Evolutionary conservation across 2,888 invertebrate species (phyloP).

Genomic region (Apamea epomidion): DNA sequence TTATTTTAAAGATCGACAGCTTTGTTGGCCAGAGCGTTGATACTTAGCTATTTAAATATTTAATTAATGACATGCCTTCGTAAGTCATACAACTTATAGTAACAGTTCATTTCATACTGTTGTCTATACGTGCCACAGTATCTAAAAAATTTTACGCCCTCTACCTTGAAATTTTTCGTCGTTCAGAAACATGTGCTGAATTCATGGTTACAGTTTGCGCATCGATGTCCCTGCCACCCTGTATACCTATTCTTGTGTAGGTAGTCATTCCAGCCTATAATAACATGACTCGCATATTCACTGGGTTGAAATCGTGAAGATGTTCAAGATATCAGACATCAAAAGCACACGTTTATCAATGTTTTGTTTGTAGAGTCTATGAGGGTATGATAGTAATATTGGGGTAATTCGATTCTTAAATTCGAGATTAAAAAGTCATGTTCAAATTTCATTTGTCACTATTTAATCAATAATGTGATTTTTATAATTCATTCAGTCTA

Average conservation of each 20-base stretch:
- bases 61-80: no score
- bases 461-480: constrained; percentile 46
- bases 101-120: not conserved
- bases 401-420: not conserved
- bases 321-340: not conserved
- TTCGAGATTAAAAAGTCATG: constrained; percentile 20
- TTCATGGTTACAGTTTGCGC: no score
- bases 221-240: no score
- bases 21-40: not conserved
- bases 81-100: not conserved
- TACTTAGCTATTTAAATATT: not conserved
- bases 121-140: not conserved
- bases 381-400: not conserved
- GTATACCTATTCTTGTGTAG: not conserved
- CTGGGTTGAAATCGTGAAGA: not conserved
- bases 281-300: not conserved
- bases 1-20: not conserved
- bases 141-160: no score
- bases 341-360: not conserved
- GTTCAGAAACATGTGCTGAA: no score
- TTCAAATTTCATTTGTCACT: constrained; percentile 38
- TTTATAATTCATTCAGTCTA: constrained; percentile 52
- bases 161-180: no score
- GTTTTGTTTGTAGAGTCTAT: not conserved
- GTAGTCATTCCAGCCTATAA: not conserved